phyloP scores from a whole-genome alignment of 2,888 invertebrate species.

The Furcula furcula region DNA sequence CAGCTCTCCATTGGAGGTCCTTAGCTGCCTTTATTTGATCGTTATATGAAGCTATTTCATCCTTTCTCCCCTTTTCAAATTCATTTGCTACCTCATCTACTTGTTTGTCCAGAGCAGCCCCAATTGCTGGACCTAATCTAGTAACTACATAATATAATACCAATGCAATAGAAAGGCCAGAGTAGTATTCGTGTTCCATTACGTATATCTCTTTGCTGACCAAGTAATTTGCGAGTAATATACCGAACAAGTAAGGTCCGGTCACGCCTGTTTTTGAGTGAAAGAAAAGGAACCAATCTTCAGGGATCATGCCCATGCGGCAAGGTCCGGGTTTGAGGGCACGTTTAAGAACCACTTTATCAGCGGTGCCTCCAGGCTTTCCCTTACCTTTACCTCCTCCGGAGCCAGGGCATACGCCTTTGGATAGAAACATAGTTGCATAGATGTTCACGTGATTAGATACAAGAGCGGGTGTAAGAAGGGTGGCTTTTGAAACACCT shows the following conservation, averaged over 20 bases:
- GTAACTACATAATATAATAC: conserved; percentile 83
- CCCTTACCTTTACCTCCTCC: neutral
- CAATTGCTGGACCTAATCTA: conserved; percentile 85
- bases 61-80: conserved; percentile 77
- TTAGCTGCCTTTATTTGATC: conserved; percentile 83
- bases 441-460: conserved; percentile 25
- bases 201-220: conserved; percentile 96
- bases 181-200: conserved; percentile 95
- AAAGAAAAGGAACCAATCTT: conserved; percentile 88
- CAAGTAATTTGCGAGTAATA: conserved; percentile 89
- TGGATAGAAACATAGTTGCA: conserved; percentile 9
- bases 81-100: conserved; percentile 81
- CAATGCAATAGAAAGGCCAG: conserved; percentile 85
- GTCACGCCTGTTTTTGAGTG: conserved; percentile 93
- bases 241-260: conserved; percentile 94
- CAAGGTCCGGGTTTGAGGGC: conserved; percentile 61
- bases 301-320: conserved; percentile 79
- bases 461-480: conserved; percentile 20
- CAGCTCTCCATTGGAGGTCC: conserved; percentile 86
- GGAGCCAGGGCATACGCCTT: conserved; percentile 9
- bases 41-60: conserved; percentile 67
- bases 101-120: conserved; percentile 84
- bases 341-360: conserved; percentile 32
- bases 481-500: conserved; percentile 9
- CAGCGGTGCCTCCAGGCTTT: neutral